Evolutionary conservation across 2,113 vertebrate species (phyloP), one percentile per base, ranked within the genome.

Genomic region (Rhadina sibilatrix): DNA sequence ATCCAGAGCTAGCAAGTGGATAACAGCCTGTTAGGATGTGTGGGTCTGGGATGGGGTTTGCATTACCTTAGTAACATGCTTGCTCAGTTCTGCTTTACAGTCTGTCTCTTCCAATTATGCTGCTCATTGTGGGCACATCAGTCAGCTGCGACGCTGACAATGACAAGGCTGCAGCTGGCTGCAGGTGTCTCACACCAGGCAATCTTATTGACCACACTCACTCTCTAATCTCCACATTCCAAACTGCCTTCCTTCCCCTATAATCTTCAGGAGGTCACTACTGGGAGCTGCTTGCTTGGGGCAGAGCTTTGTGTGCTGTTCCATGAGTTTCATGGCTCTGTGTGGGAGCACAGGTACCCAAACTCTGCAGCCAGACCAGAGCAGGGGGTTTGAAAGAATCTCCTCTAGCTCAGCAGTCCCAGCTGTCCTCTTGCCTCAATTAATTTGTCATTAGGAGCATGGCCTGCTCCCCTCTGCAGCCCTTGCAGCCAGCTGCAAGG

Each of bases 81-180:
- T 6, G 38, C 87, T 89, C 24, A 3, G 63, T 88, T 82, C 76
- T 90, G 82, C 82, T 94, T 69, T 33, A 8, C 49, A 68, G 46
- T n/a, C 84, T 89, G 80, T 75, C 87, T 82, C 78, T 91, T 76
- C 75, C 92, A 88, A 44, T 90, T 87, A 77, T 33, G 76, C 66
- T 5, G 11, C 71, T 90, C 71, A 25, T 25, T 86, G 77, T 84
- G 83, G 95, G 91, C 79, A 65, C 87, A 63, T 69, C 91, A 83
- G 57, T 78, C 83, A 77, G 87, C 90, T 52, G 72, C 52, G 0
- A 15, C 24, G 5, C 83, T 33, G 79, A 68, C 88, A 63, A 63
- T 83, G 93, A 78, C 88, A 81, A 25, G 79, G 88, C 90, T 78
- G 85, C 53, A 63, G 19, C 56, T 56, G 61, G 37, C 68, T 79